phyloP scores from a whole-genome alignment of 2,797 vertebrate genomes.

The Echeneis naucrates region DNA sequence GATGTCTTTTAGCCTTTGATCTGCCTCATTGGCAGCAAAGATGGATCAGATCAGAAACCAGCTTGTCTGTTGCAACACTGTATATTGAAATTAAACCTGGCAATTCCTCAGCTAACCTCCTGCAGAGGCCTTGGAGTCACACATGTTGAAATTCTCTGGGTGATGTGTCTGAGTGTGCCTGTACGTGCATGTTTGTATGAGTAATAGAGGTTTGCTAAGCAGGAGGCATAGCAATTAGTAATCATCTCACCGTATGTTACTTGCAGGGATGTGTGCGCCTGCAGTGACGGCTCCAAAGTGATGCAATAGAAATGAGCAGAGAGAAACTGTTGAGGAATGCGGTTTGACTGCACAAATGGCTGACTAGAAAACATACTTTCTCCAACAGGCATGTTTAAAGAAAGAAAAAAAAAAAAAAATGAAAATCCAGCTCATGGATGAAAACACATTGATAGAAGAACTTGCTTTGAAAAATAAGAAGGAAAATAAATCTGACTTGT shows the following conservation, averaged over 20 bases:
- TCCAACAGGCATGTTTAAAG: neutral
- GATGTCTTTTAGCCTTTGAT: slow-evolving; percentile 65
- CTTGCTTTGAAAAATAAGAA: neutral
- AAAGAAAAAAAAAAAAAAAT: neutral
- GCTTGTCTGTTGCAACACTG: slow-evolving; percentile 31
- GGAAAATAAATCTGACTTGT: neutral
- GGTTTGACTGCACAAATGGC: slow-evolving; percentile 42
- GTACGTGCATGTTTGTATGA: slow-evolving; percentile 47
- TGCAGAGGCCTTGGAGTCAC: slow-evolving; percentile 10
- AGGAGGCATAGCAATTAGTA: slow-evolving; percentile 70
- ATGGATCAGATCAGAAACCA: slow-evolving; percentile 35
- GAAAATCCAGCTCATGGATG: neutral
- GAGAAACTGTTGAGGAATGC: slow-evolving; percentile 47
- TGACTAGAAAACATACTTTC: slow-evolving; percentile 23
- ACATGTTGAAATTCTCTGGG: slow-evolving; percentile 24
- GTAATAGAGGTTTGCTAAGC: slow-evolving; percentile 56
- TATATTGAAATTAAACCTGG: slow-evolving; percentile 36
- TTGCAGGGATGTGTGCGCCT: slow-evolving; percentile 56
- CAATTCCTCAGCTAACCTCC: slow-evolving; percentile 26
- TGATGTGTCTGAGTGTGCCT: slow-evolving; percentile 7
- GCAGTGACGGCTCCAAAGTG: slow-evolving; percentile 59
- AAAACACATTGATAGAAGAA: neutral
- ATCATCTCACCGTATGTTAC: slow-evolving; percentile 63
- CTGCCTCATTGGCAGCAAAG: slow-evolving; percentile 49
- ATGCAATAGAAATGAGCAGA: slow-evolving; percentile 58